Evolutionary conservation across 2,113 vertebrate genomes (phyloP).

Genomic region (Melanotaenia duboulayi): DNA sequence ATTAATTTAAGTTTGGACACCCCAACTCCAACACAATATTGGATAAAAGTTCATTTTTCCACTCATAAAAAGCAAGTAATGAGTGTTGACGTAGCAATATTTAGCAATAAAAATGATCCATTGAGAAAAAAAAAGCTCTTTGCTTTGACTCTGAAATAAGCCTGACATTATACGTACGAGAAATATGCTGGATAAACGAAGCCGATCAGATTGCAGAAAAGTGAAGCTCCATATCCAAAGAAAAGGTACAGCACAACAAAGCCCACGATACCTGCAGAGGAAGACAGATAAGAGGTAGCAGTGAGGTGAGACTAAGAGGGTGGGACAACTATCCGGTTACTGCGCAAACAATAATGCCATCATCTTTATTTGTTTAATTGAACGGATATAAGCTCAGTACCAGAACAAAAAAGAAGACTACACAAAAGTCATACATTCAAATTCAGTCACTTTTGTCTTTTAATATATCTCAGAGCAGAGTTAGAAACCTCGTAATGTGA

Average conservation of each 20-base stretch:
- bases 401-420: slow-evolving; percentile 56
- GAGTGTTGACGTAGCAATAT: neutral
- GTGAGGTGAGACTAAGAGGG: neutral
- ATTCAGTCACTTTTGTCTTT: neutral
- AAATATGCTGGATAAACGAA: slow-evolving; percentile 92
- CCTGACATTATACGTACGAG: slow-evolving; percentile 86
- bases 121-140: neutral
- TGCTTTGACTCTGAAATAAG: neutral
- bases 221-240: slow-evolving; percentile 92
- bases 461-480: neutral
- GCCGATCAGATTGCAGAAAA: slow-evolving; percentile 95
- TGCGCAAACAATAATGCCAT: slow-evolving; percentile 28
- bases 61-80: neutral
- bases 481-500: no score
- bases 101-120: neutral
- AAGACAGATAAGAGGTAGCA: slow-evolving; percentile 6
- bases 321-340: slow-evolving; percentile 5
- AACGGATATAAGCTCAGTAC: slow-evolving; percentile 52
- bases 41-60: neutral
- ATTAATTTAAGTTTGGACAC: neutral
- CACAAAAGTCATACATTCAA: slow-evolving; percentile 36
- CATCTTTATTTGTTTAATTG: neutral
- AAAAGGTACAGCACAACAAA: slow-evolving; percentile 88
- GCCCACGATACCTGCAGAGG: slow-evolving; percentile 77
- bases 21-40: neutral